phyloP scores from a whole-genome alignment of 2,113 vertebrate genomes.

The Eptesicus fuscus region DNA sequence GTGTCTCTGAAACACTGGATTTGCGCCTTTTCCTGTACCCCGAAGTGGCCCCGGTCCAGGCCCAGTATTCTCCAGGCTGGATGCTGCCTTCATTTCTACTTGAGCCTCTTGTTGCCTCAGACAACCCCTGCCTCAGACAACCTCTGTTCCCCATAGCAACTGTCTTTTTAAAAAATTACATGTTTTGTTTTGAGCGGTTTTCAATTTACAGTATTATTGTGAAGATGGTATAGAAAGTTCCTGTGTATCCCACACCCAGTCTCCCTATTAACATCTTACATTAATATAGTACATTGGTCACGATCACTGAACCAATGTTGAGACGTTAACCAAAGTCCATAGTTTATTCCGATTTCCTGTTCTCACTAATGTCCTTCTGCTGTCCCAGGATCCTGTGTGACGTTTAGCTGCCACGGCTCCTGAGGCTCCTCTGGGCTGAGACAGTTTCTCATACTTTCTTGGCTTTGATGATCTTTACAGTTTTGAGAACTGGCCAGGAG shows the following conservation, averaged over 20 bases:
- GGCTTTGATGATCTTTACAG: background rate
- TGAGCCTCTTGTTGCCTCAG: background rate
- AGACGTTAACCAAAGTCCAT: background rate
- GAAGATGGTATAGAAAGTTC: background rate
- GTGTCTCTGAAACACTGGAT: background rate
- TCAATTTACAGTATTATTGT: background rate
- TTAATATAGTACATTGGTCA: background rate
- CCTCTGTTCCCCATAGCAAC: background rate
- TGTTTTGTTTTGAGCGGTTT: background rate
- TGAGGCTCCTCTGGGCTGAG: background rate
- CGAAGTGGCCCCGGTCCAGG: background rate
- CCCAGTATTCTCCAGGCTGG: background rate
- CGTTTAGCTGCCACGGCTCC: background rate
- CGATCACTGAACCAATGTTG: background rate
- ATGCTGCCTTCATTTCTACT: background rate
- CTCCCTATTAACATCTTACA: background rate
- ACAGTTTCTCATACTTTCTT: background rate
- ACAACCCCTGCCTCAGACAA: background rate
- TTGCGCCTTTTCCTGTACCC: background rate
- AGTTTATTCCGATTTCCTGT: background rate
- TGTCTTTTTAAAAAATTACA: background rate
- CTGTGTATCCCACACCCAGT: background rate
- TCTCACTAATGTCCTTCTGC: background rate
- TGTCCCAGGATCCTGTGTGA: too few relatives aligned
- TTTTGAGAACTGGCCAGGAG: background rate